Conservation (phyloP, 2,888 invertebrate species). For the Agrilus cyanescens region DNA sequence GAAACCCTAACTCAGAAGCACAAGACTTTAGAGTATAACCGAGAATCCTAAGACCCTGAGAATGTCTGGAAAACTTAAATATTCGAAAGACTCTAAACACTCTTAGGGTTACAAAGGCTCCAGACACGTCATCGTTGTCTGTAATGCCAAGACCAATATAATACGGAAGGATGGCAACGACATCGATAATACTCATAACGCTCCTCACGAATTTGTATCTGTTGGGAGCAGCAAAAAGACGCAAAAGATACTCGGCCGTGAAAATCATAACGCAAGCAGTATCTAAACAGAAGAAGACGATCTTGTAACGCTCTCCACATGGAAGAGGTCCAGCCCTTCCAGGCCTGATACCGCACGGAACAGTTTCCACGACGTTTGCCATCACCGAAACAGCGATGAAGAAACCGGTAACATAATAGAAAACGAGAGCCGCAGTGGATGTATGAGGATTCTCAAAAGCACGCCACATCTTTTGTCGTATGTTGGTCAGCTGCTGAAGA, state of each 20-base stretch:
- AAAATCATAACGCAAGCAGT: conserved; percentile 99
- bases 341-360: conserved; percentile 82
- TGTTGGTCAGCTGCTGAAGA: conserved; percentile 74
- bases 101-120: conserved; percentile 95
- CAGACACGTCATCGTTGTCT: conserved; percentile 97
- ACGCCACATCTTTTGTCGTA: conserved; percentile 96
- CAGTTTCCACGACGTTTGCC: conserved; percentile 98
- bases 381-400: conserved; percentile 99
- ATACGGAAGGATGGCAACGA: conserved; percentile 97
- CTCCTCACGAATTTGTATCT: conserved; percentile 94
- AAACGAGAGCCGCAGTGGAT: conserved; percentile 96
- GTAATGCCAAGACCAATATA: conserved; percentile 97
- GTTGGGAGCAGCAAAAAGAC: conserved; percentile 96
- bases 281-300: conserved; percentile 97
- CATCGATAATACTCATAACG: conserved; percentile 99
- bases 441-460: conserved; percentile 99
- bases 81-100: conserved; percentile 99
- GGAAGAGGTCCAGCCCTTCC: conserved; percentile 79
- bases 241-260: conserved; percentile 91
- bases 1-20: conserved; percentile 97
- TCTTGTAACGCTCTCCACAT: conserved; percentile 96
- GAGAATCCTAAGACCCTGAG: conserved; percentile 94
- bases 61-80: conserved; percentile 99
- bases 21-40: conserved; percentile 99
- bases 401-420: conserved; percentile 99